phyloP scores from a whole-genome alignment of 2,113 vertebrate genomes.

The Nothoprocta perdicaria region DNA sequence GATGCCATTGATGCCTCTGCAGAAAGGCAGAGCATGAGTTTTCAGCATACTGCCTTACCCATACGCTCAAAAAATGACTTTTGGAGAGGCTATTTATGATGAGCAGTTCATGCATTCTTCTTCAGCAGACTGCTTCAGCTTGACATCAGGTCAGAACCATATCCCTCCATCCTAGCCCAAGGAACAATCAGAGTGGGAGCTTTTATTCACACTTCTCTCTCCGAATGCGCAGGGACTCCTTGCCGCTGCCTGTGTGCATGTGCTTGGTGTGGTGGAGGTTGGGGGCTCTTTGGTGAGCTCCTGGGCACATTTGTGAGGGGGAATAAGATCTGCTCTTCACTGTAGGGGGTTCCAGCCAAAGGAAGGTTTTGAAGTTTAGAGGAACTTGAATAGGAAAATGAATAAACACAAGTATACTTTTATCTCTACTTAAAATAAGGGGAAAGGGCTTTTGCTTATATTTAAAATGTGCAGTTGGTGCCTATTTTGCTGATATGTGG shows the following conservation, averaged over 20 bases:
- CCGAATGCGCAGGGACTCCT: not conserved
- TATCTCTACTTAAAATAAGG: not conserved
- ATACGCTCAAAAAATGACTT: not conserved
- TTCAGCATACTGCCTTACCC: too few relatives aligned
- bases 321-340: not conserved
- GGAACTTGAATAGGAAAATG: not conserved
- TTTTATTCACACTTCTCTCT: not conserved
- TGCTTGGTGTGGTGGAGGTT: not conserved
- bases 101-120: not conserved
- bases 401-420: not conserved
- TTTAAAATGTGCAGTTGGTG: not conserved
- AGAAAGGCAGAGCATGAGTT: not conserved
- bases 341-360: not conserved
- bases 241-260: not conserved
- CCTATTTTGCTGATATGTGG: not conserved
- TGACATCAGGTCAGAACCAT: not conserved
- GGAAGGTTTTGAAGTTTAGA: not conserved
- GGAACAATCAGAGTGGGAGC: not conserved
- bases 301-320: not conserved
- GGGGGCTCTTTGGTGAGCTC: not conserved
- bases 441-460: not conserved
- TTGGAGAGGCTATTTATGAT: not conserved
- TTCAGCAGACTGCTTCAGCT: not conserved
- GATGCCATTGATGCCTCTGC: not conserved
- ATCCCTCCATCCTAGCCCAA: not conserved